Evolutionary conservation across 2,888 invertebrate species (phyloP).

Genomic region (Sinhomidia bicolor): DNA sequence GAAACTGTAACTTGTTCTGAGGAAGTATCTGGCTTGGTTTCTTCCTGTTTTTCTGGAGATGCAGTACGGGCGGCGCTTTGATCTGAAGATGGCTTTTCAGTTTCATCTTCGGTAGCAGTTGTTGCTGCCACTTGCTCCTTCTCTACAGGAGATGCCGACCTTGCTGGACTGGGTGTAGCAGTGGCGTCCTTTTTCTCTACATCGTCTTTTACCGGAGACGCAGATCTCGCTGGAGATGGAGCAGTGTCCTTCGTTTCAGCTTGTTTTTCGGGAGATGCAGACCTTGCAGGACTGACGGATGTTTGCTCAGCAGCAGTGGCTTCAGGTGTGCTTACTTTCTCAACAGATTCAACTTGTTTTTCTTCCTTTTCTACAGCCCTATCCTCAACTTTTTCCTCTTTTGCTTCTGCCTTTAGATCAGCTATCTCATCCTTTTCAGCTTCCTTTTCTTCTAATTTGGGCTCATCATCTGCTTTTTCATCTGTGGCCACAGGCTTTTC

Average conservation of each 20-base stretch:
- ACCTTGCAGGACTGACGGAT: background rate
- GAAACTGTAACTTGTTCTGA: background rate
- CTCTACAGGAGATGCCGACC: conserved; percentile 28
- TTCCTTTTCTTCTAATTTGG: background rate
- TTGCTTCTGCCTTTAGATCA: background rate
- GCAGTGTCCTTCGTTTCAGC: background rate
- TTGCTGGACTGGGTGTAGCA: conserved; percentile 9
- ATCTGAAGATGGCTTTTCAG: background rate
- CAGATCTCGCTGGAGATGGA: conserved; percentile 38
- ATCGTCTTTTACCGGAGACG: conserved; percentile 61
- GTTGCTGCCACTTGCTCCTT: conserved; percentile 13
- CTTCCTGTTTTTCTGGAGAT: conserved; percentile 33
- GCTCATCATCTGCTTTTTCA: conserved; percentile 17
- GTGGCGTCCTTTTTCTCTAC: conserved; percentile 20
- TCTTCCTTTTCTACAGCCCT: background rate
- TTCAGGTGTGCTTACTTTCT: too few species aligned
- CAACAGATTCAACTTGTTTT: background rate
- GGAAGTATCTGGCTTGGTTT: background rate
- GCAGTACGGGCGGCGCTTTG: background rate
- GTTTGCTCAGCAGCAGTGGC: background rate
- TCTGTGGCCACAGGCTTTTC: conserved; percentile 6
- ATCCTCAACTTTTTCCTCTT: background rate
- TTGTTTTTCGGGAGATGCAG: background rate
- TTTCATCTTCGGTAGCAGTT: background rate
- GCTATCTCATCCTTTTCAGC: background rate